Base-by-base conservation (phyloP, 2,797 vertebrate genomes). In the Gadopsis bispinosus region DNA sequence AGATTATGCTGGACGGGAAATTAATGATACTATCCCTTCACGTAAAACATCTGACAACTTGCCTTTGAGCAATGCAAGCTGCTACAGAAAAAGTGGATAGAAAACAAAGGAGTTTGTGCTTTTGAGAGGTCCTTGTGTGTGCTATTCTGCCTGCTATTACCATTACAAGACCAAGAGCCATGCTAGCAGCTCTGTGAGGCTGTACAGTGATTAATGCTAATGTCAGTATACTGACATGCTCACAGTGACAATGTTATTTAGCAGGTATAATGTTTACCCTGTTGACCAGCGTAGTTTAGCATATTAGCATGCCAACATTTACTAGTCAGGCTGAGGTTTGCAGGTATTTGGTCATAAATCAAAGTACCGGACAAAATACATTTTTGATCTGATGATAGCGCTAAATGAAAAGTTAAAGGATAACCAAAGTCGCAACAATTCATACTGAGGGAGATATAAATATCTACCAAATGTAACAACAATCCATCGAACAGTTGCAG, bases 21-120 rank as follows among this genome's bases (percentile, higher is more conserved):
- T 71, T 33, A 63, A 13, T 55, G 7, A 39, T 20, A 48, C 26
- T 68, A 62, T 41, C 12, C 17, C 39, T 31, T 20, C 13, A 13
- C 47, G 39, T 61, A 73, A 75, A 78, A 59, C 77, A 72, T 41
- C 53, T 37, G 50, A 81, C 58, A 48, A 45, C 22, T 29, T 48
- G 69, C 41, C 29, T 62, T 33, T 31, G 29, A 72, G 61, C 31
- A 62, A 37, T 41, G 20, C 1, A 29, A 41, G 41, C 45, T 64
- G 12, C 20, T 48, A 26, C 26, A 48, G 51, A 64, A 31, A 47
- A 64, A 8, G 19, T n/a, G 12, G 19, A 31, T 63, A 31, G 64
- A 37, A 54, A 59, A 76, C 29, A 69, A 51, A 60, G 14, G 29
- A n/a, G 3, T 13, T 22, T 39, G 39, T 51, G 22, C 47, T 55